phyloP scores from a whole-genome alignment of 2,888 invertebrate species.

The Parthenolecanium corni region DNA sequence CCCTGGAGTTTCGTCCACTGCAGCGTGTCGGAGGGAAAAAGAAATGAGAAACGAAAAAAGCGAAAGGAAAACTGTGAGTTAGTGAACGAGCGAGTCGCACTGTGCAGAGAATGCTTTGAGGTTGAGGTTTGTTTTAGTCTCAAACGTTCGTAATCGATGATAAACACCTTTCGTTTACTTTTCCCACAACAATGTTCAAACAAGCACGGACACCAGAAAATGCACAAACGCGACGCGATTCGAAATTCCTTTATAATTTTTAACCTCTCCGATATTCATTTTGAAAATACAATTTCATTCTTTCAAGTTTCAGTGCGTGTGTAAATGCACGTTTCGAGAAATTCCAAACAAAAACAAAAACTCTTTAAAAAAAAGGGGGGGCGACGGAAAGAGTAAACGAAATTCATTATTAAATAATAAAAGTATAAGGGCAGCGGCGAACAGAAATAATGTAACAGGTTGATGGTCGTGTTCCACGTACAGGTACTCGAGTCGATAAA shows the following conservation, averaged over 20 bases:
- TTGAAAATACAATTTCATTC: no score
- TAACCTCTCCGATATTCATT: neutral
- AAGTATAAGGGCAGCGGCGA: no score
- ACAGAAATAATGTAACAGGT: no score
- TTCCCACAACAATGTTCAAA: conserved; percentile 23
- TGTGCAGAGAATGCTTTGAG: neutral
- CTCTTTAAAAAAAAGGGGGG: no score
- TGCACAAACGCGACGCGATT: conserved; percentile 2
- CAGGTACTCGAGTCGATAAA: no score
- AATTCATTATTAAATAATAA: no score
- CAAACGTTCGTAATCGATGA: conserved; percentile 23
- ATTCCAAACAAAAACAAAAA: no score
- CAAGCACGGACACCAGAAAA: neutral
- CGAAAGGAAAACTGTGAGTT: conserved; percentile 11
- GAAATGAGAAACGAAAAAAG: conserved; percentile 25
- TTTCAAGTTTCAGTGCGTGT: no score
- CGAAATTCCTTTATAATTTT: conserved; percentile 16
- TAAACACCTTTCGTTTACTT: conserved; percentile 27
- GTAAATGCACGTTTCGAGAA: no score
- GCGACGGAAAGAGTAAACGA: no score
- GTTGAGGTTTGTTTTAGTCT: conserved; percentile 34
- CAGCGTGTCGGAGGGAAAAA: conserved; percentile 29
- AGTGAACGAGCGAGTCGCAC: no score
- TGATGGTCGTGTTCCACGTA: no score
- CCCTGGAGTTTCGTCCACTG: conserved; percentile 26